Conservation (phyloP, 2,113 vertebrate genomes). For the Hippocampus mohnikei region DNA sequence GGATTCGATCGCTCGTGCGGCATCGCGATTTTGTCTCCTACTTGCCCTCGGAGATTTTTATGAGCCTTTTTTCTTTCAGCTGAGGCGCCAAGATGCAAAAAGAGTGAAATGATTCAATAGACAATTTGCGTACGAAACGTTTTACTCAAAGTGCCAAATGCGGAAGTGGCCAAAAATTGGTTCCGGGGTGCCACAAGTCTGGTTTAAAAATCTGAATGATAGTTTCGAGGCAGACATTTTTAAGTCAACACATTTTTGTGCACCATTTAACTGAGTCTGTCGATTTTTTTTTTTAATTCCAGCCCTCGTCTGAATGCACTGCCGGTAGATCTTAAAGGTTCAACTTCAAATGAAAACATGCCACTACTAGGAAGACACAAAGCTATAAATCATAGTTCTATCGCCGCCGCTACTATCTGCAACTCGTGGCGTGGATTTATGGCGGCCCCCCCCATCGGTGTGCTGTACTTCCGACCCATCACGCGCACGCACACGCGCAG, state of each 20-base stretch:
- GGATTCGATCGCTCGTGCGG: slow-evolving; percentile 41
- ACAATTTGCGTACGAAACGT: background rate
- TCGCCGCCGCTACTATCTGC: slow-evolving; percentile 25
- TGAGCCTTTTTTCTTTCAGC: too few species aligned
- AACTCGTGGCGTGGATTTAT: slow-evolving; percentile 58
- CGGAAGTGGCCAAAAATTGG: background rate
- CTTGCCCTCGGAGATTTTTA: too few species aligned
- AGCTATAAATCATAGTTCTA: slow-evolving; percentile 7
- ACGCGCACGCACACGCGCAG: slow-evolving; percentile 9
- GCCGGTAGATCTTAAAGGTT: background rate
- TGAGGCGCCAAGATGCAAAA: too few species aligned
- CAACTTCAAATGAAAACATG: slow-evolving; percentile 38
- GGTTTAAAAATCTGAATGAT: background rate
- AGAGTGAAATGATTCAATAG: too few species aligned
- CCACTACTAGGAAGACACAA: slow-evolving; percentile 44
- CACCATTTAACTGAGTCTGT: too few species aligned
- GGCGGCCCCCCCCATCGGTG: slow-evolving; percentile 21
- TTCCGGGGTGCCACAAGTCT: too few species aligned
- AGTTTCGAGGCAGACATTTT: background rate
- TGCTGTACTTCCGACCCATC: slow-evolving; percentile 44
- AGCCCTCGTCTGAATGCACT: background rate
- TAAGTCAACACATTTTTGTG: too few species aligned
- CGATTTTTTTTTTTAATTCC: background rate
- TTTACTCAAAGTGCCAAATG: background rate
- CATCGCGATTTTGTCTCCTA: too few species aligned